A percentile compares a stretch with the other conserved stretches of the same genome.
Evolutionary conservation across 2,888 invertebrate species (phyloP).

Genomic region (Malthinus seriepunctatus): DNA sequence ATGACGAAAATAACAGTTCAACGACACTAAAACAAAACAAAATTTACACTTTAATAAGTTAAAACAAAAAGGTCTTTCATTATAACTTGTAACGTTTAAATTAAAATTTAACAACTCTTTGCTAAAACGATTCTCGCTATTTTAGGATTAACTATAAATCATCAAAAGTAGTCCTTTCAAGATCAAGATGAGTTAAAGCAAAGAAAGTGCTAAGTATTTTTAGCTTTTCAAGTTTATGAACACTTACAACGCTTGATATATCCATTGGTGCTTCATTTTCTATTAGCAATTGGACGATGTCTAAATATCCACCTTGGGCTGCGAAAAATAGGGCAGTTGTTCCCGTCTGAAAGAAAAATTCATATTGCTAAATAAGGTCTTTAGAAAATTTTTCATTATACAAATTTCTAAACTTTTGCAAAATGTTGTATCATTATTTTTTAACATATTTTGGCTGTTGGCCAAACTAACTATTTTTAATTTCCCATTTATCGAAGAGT

Average conservation of each 20-base stretch:
- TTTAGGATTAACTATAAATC: no score
- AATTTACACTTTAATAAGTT: conserved; percentile 2
- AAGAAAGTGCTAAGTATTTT: background rate
- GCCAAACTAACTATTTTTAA: no score
- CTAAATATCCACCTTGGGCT: conserved; percentile 87
- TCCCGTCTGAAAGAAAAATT: conserved; percentile 70
- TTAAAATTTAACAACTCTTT: background rate
- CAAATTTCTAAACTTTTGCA: no score
- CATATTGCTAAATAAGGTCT: no score
- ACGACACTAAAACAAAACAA: conserved; percentile 3
- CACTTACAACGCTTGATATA: conserved; percentile 74
- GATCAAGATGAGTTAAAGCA: background rate
- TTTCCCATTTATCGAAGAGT: no score
- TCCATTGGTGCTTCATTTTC: conserved; percentile 79
- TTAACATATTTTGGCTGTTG: no score
- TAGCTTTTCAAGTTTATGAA: background rate
- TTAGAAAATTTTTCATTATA: no score
- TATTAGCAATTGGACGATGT: conserved; percentile 77
- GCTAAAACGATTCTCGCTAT: background rate
- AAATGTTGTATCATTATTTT: no score
- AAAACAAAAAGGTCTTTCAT: background rate
- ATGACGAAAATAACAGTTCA: background rate
- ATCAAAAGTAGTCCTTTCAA: no score
- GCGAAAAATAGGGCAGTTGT: conserved; percentile 94
- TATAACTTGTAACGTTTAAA: background rate